Conservation (phyloP, 1,140 invertebrate species). For the Pygmarrhopalites habei region DNA sequence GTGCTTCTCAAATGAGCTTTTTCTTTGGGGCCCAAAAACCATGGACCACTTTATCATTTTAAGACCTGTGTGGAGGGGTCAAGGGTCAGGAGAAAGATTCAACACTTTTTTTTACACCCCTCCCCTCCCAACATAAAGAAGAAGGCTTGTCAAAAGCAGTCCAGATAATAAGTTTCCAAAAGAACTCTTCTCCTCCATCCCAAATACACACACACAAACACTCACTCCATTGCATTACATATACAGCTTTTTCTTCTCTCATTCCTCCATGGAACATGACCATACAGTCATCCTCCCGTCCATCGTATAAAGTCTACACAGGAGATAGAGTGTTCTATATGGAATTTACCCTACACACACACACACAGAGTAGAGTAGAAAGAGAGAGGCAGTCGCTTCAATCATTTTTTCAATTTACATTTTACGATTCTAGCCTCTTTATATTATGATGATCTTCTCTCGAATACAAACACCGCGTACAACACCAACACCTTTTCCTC, state of each 20-base stretch:
- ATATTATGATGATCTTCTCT: neutral
- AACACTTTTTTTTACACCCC: conserved; percentile 27
- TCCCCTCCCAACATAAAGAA: neutral
- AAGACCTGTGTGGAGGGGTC: conserved; percentile 22
- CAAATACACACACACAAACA: neutral
- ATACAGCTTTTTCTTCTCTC: too few species aligned
- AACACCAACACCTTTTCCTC: too few species aligned
- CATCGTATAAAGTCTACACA: too few species aligned
- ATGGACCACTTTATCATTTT: conserved; percentile 33
- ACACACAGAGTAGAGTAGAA: too few species aligned
- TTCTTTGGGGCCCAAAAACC: conserved; percentile 20
- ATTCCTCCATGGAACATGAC: too few species aligned
- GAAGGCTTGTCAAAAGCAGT: conserved; percentile 21
- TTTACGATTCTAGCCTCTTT: conserved; percentile 11
- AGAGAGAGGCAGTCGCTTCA: conserved; percentile 9
- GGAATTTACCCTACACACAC: neutral
- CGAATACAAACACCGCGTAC: too few species aligned
- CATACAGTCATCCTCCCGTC: too few species aligned
- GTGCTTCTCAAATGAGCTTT: conserved; percentile 34
- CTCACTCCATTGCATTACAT: too few species aligned
- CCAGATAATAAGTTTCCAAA: conserved; percentile 25
- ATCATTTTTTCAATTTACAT: conserved; percentile 29
- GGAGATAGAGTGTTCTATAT: too few species aligned
- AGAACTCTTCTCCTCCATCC: neutral
- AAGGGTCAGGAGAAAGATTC: conserved; percentile 28